phyloP scores from a whole-genome alignment of 2,888 invertebrate genomes.

The Apodemia hepburni region DNA sequence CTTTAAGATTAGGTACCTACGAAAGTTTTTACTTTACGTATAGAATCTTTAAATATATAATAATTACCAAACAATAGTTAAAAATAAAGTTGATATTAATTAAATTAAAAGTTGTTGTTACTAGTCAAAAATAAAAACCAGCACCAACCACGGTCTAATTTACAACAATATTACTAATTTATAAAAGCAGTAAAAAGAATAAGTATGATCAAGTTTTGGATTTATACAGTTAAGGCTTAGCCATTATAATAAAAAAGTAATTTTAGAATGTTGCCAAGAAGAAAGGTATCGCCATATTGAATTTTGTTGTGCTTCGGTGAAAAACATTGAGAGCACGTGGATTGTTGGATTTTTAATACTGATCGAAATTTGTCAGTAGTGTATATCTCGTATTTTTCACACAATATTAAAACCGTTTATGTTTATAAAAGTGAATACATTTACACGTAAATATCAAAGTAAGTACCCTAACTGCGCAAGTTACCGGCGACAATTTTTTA shows the following conservation, averaged over 20 bases:
- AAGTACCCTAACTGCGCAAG: slow-evolving; percentile 47
- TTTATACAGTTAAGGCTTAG: not conserved
- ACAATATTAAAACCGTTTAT: slow-evolving; percentile 35
- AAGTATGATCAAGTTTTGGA: not conserved
- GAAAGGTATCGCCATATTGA: slow-evolving; percentile 83
- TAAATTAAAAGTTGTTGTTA: no score
- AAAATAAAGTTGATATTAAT: no score
- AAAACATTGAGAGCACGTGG: slow-evolving; percentile 88
- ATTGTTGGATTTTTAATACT: slow-evolving; percentile 62
- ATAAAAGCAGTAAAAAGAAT: no score
- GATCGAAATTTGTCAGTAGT: slow-evolving; percentile 69
- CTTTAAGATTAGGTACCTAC: no score
- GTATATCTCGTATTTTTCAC: slow-evolving; percentile 46
- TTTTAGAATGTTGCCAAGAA: slow-evolving; percentile 46
- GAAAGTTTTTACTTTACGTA: no score
- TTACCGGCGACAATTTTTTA: slow-evolving; percentile 54
- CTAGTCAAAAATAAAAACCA: no score
- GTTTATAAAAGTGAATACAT: slow-evolving; percentile 46
- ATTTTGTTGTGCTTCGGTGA: slow-evolving; percentile 78
- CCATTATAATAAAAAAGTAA: slow-evolving; percentile 6
- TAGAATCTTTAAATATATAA: no score
- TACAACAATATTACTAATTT: no score
- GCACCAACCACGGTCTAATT: no score
- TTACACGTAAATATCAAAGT: slow-evolving; percentile 55
- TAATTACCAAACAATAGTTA: no score